Base-by-base conservation (phyloP, 2,797 vertebrate genomes). In the Clamator glandarius region DNA sequence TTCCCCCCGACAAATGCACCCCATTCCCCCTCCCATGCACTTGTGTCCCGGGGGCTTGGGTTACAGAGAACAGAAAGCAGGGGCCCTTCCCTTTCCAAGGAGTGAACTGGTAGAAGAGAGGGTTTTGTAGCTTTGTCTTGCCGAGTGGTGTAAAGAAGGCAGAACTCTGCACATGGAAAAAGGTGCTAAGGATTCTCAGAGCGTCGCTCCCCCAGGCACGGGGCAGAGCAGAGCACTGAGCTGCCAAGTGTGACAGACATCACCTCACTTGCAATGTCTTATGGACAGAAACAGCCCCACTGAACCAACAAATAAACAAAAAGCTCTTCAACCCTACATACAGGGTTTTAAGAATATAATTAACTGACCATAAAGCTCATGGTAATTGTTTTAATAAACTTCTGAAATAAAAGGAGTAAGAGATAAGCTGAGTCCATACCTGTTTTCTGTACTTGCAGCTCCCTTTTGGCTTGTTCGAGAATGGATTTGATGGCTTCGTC, bases 401-500 rank as follows among this genome's bases (percentile, higher is more conserved):
- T 9, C 63, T 86, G 86, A 75, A 87, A 62, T 62, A 70, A 70
- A 91, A 85, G 29, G 36, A 92, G 25, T 28, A 67, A 46, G 70
- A 90, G 36, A 54, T 29, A 24, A 59, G 84, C 55, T n/a, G 83
- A 78, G 84, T 12, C 66, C 64, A 50, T 98, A 99, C 99, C 99
- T 58, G 98, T 98, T 98, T 99, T 99, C 98, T 99, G 99, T 96
- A 99, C 99, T 98, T 99, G 99, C 96, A 99, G 98, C 97, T 99
- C 99, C 98, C 99, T 97, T 98, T 99, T 99, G 96, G 99, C 99
- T 98, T 99, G 99, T 84, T 99, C 99, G 21, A 99, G 98, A 96
- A 99, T 99, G 95, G 99, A 99, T 98, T 99, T 99, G 98, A 99
- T 99, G 50, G 99, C 99, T 98, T 99, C 99, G 55, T 99, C 99